Conservation (phyloP, 1,140 invertebrate species). For the Zaprionus kolodkinae region DNA sequence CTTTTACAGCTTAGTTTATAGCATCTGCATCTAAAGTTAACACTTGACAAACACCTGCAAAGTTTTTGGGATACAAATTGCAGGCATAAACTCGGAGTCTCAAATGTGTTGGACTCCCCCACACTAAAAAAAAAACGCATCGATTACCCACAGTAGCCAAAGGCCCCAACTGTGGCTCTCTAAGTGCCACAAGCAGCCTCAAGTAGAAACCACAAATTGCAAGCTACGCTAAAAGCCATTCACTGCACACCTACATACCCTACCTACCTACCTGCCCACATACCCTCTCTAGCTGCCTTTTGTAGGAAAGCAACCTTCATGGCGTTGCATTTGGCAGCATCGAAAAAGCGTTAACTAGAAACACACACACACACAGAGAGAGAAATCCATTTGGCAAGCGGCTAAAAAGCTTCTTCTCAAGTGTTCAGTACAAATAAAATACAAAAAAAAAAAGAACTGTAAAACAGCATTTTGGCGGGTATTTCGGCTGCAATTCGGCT, state of each 20-base stretch:
- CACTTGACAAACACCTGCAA: conserved; percentile 17
- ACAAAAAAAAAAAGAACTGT: background rate
- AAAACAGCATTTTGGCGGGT: conserved; percentile 38
- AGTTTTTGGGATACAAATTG: conserved; percentile 28
- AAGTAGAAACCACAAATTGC: conserved; percentile 55
- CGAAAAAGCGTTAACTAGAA: conserved; percentile 33
- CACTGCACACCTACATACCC: conserved; percentile 29
- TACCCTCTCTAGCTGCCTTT: no score
- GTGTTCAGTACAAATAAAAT: conserved; percentile 21
- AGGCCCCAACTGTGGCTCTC: background rate
- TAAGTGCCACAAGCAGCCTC: conserved; percentile 22
- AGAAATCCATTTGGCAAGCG: conserved; percentile 49
- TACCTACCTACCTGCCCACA: background rate
- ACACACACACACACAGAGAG: background rate
- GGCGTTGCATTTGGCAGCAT: conserved; percentile 23
- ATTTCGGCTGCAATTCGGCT: conserved; percentile 36
- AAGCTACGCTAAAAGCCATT: conserved; percentile 35
- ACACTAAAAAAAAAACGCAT: conserved; percentile 44
- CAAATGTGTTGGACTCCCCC: background rate
- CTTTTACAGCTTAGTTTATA: conserved; percentile 1
- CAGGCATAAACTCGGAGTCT: conserved; percentile 14
- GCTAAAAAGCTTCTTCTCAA: conserved; percentile 50
- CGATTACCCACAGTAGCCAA: conserved; percentile 36
- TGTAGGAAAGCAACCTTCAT: conserved; percentile 14
- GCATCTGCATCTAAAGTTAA: background rate